Evolutionary conservation across 2,888 invertebrate species (phyloP), one percentile per base, ranked within the genome.

Genomic region (Himalopsyche kuldschensis): DNA sequence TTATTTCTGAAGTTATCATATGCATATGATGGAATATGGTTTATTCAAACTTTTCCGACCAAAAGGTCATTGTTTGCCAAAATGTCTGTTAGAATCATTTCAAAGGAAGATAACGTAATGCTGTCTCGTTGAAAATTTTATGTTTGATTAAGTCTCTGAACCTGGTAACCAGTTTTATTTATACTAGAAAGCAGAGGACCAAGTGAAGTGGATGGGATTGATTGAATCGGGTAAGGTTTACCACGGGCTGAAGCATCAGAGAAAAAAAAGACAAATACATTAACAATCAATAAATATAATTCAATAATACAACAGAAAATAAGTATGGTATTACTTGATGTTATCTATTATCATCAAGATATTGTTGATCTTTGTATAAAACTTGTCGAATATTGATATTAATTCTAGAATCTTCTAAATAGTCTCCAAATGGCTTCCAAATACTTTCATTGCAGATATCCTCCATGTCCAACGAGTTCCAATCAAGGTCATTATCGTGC

Each of bases 351-450:
- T 81, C 82, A 81, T 78, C 78, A 63, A 83, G 55, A 88, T 88
- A 88, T 81, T 86, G 90, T 87, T 94, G 93, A 84, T 92, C 94
- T 87, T 91, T 90, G 89, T 92, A 91, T 87, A 97, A 90, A 47
- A 99, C 98, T 91, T 99, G 98, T 88, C 99, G 91, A 8, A 98
- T 95, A 92, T 98, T 99, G 87, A 99, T 93, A 91, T 99, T 99
- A 82, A 99, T 96, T 88, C 99, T 94, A 46, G 96, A 95, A 87
- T 93, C 91, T 79, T 91, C 89, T 75, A 96, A 90, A 89, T 96
- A 97, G 78, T 90, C 89, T 27, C 90, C 88, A 88, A 93, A 94
- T 4, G 90, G 91, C 83, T 88, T 87, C 94, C 94, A 95, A 87
- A 90, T 90, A 0, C 87, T 82, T 41, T 89, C 88, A 85, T 91